Evolutionary conservation across 1,140 invertebrate genomes (phyloP), one percentile per base, ranked within the genome.

Genomic region (Drosophila tropicalis): DNA sequence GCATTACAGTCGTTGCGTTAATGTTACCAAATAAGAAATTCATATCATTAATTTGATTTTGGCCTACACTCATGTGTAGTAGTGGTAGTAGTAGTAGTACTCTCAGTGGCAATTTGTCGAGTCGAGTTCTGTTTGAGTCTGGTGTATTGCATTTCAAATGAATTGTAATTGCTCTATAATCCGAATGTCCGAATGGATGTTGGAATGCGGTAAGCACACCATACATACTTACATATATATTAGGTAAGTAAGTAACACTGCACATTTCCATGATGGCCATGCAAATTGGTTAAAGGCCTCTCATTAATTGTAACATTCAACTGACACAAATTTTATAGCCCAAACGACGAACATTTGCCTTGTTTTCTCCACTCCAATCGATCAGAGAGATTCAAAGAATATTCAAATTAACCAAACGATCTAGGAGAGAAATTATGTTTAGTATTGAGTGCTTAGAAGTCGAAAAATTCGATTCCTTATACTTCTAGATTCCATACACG

Each of bases 21-120:
- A 87, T 86, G 83, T 79, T 62, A 68, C 64, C 76, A 72, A 80
- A 79, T 80, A 83, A 79, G 70, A 65, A 87, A 83, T 80, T 87
- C 83, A 83, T 80, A 77, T 87, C 83, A 87, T 87, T 80, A 87
- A 89, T 89, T 87, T 83, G 68, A 87, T 87, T 87, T 70, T 44
- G 67, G 51, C 19, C 13, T 32, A 25, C 36, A 54, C 66, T 54
- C 29, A 12, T 32, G n/a, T n/a, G 36, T 12, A 12, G 34, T 12
- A 36, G 9, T 12, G 12, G 9, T 13, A 39, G 36, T 10, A 9
- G 34, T 10, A 34, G 6, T 25, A 3, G 22, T 13, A 39, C 55
- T 65, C 22, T 41, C 4, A 7, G 47, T 60, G 66, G 75, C 65
- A 76, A 76, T 76, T 76, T 76, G 72, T 76, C 73, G 75, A 47